Evolutionary conservation across 2,888 invertebrate genomes (phyloP).

Genomic region (Dicycla oo): DNA sequence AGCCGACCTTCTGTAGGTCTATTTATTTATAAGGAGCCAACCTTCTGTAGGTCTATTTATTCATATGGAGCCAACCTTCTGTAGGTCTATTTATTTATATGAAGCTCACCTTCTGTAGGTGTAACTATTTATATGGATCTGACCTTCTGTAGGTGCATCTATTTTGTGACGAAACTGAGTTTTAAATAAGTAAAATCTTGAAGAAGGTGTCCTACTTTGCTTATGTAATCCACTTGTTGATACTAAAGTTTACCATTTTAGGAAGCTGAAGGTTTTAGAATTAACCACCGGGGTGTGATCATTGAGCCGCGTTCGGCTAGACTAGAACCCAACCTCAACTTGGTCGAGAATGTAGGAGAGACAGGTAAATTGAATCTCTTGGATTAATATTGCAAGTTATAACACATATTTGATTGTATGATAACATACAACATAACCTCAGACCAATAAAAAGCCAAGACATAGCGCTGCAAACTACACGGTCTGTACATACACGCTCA

Average conservation of each 20-base stretch:
- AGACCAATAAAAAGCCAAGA: too few species aligned
- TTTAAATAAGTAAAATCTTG: conserved; percentile 31
- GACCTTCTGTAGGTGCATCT: background rate
- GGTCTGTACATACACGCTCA: too few species aligned
- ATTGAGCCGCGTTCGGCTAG: conserved; percentile 10
- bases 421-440: too few species aligned
- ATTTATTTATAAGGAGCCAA: background rate
- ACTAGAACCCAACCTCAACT: background rate
- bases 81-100: too few species aligned
- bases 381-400: background rate
- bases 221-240: conserved; percentile 32
- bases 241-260: conserved; percentile 44
- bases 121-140: background rate
- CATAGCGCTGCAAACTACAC: too few species aligned
- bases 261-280: conserved; percentile 21
- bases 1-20: background rate
- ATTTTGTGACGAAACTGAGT: conserved; percentile 1
- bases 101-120: conserved; percentile 2
- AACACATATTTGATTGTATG: too few species aligned
- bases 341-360: background rate
- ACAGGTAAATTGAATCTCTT: background rate
- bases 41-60: background rate
- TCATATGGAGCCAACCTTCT: conserved; percentile 17
- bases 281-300: conserved; percentile 38
- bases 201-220: conserved; percentile 9